Evolutionary conservation across 2,113 vertebrate genomes (phyloP).

Genomic region (Riparia riparia): DNA sequence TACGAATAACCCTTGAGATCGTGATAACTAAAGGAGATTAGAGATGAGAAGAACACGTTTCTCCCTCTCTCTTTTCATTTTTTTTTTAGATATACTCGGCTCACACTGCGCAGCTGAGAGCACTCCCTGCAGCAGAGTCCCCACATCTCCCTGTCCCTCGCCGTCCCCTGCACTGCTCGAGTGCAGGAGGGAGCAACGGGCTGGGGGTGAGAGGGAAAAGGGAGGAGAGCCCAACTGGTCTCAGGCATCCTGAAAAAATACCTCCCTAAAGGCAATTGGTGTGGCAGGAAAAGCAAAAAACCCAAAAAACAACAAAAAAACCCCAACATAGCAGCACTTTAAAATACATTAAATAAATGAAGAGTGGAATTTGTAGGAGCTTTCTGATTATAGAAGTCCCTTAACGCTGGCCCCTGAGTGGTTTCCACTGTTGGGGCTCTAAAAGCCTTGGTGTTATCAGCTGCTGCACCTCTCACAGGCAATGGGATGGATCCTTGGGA

Average conservation of each 20-base stretch:
- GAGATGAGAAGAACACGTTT: background rate
- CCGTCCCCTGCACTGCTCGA: background rate
- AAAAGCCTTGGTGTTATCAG: background rate
- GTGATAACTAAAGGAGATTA: slow-evolving; percentile 53
- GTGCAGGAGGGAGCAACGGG: background rate
- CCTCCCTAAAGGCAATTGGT: background rate
- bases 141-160: background rate
- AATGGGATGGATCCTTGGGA: background rate
- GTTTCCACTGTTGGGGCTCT: background rate
- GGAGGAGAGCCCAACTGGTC: background rate
- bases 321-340: background rate
- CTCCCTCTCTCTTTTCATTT: background rate
- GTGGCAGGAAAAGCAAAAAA: background rate
- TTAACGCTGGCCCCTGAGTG: background rate
- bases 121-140: background rate
- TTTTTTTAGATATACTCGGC: background rate
- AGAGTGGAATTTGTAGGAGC: background rate
- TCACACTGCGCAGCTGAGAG: background rate
- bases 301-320: fast-evolving
- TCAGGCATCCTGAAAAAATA: background rate
- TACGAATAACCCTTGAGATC: slow-evolving; percentile 61
- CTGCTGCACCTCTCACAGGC: background rate
- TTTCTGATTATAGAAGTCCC: background rate
- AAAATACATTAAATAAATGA: background rate
- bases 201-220: background rate